Base-by-base conservation (phyloP, 2,797 vertebrate genomes). In the Xyrichtys novacula region DNA sequence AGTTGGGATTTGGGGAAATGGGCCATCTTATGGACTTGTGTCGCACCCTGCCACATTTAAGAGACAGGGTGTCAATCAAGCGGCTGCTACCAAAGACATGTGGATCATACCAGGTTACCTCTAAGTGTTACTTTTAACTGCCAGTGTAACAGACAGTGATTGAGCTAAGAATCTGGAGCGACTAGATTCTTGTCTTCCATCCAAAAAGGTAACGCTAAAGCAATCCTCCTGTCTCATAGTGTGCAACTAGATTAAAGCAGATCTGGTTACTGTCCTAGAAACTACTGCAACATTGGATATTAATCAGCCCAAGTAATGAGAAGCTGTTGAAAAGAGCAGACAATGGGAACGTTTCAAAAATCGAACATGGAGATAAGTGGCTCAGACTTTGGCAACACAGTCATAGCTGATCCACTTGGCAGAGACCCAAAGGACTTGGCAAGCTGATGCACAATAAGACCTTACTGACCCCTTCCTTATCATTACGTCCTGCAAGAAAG, bases 301-400 rank as follows among this genome's bases (percentile, higher is more conserved):
- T 55, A 84, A 88, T 86, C 60, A 78, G 49, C 73, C 48, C 29
- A 25, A 55, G 58, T 88, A 90, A 94, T 93, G 74, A 92, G 72
- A 77, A 87, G 85, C 81, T 87, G 92, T 62, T 92, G 92, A 93
- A 91, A 91, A 3, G 44, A 68, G 56, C 39, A 43, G 72, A 85
- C 66, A 66, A 46, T 20, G 52, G 60, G 54, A 63, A 48, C 44
- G 16, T 69, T 64, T 61, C 16, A 71, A 55, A 75, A 74, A 76
- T 61, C 47, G 71, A 20, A 59, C 34, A 56, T 54, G 50, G 46
- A 80, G 80, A 78, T 53, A 70, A 74, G 68, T 47, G 61, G 71
- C 71, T 44, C 65, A 50, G 76, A 70, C 78, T 58, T 50, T 17
- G 40, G 74, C 65, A 36, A 55, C 54, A 43, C 8, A 32, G 54